Evolutionary conservation across 2,797 vertebrate species (phyloP), one percentile per base, ranked within the genome.

Genomic region (Microchirus variegatus): DNA sequence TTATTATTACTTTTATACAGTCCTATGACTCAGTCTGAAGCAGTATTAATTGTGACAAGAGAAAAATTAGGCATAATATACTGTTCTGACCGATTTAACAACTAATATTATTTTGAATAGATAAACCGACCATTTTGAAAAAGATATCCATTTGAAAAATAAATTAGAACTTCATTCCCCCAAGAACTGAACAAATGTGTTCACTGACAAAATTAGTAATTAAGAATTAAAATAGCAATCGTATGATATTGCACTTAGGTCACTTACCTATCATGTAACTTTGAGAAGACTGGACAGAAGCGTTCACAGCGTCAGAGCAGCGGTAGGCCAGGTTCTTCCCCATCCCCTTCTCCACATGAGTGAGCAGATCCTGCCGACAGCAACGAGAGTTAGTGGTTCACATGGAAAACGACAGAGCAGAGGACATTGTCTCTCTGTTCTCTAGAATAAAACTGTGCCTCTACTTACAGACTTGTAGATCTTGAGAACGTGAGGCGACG

Each of bases 301-400:
- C 83, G 17, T 95, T 94, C 79, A 98, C 92, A 14, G 96, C 96
- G 37, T 26, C 83, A 35, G 96, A 95, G 71, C 98, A 99, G 53
- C 96, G 96, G 80, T 94, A 96, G 10, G 98, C 95, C 91, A 99
- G 84, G 83, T 98, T 99, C 88, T 91, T 98, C 50, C 97, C 97
- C 95, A 99, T 95, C 16, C 97, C 96, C 1, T 96, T 92, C 88
- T 99, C 98, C 68, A 99, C 94, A 2, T 99, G 96, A 46, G 85
- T 82, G 71, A 98, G 95, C 69, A 99, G 92, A 22, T 96, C 96
- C 98, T 99, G 83, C n/a, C 46, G 70, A 62, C n/a, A 73, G 19
- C 46, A 61, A 36, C 49, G 68, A n/a, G 3, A 16, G 31, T 59
- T 48, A 77, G 31, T 60, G 14, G 44, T 53, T 14, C 59, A 66